Evolutionary conservation across 2,888 invertebrate species (phyloP).

Genomic region (Sipunculus nudus): DNA sequence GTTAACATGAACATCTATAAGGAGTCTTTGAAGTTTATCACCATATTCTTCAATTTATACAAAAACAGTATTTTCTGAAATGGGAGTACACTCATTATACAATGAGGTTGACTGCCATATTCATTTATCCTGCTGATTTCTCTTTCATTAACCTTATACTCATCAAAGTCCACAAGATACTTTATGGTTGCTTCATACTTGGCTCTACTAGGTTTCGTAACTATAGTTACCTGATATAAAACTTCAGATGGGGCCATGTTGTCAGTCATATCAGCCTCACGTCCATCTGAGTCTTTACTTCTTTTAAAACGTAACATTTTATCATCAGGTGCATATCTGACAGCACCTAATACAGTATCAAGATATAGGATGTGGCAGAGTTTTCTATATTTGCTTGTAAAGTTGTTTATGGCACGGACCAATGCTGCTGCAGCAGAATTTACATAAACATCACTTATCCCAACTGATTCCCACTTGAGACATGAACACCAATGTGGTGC

Average conservation of each 20-base stretch:
- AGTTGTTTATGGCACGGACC: constrained; percentile 25
- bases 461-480: constrained; percentile 68
- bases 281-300: constrained; percentile 84
- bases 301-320: constrained; percentile 77
- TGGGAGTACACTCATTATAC: constrained; percentile 73
- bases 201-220: constrained; percentile 79
- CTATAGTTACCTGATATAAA: constrained; percentile 82
- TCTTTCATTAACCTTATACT: constrained; percentile 7
- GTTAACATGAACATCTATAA: too few relatives aligned
- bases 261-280: constrained; percentile 80
- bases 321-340: constrained; percentile 26
- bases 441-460: constrained; percentile 9
- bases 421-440: constrained; percentile 13
- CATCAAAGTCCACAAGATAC: constrained; percentile 66
- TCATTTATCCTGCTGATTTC: constrained; percentile 76
- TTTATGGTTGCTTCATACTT: constrained; percentile 84
- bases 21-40: too few relatives aligned
- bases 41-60: too few relatives aligned
- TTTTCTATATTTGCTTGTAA: constrained; percentile 15
- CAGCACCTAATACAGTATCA: constrained; percentile 23
- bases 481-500: constrained; percentile 98
- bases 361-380: constrained; percentile 23
- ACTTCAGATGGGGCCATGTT: constrained; percentile 72
- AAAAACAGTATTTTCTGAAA: too few relatives aligned
- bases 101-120: constrained; percentile 83